Percentiles rank a stretch among this genome's conserved stretches.
Evolutionary conservation across 2,888 invertebrate species (phyloP).

Genomic region (Drosophila mulleri): DNA sequence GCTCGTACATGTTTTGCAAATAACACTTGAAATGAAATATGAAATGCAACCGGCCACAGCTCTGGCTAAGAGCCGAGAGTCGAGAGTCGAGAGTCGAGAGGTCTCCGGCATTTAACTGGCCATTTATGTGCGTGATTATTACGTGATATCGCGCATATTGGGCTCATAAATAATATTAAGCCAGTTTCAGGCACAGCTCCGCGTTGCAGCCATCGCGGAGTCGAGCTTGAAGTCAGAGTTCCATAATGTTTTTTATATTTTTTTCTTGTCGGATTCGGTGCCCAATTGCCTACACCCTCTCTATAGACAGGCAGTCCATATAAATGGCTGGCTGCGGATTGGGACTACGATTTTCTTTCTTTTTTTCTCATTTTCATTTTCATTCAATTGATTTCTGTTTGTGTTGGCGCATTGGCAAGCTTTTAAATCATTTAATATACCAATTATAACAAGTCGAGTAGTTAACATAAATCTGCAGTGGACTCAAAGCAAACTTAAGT

Average conservation of each 20-base stretch:
- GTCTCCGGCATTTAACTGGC: constrained; percentile 71
- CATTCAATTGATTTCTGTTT: constrained; percentile 75
- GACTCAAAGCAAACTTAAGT: constrained; percentile 69
- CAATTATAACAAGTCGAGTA: constrained; percentile 84
- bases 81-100: constrained; percentile 37
- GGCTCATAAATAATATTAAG: constrained; percentile 79
- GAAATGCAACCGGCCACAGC: constrained; percentile 68
- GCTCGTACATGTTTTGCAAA: constrained; percentile 73
- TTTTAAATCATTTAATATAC: constrained; percentile 85
- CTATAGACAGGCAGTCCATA: constrained; percentile 38
- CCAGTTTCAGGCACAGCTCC: constrained; percentile 57
- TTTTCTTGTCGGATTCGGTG: constrained; percentile 25
- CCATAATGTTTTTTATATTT: constrained; percentile 38
- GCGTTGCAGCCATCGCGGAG: constrained; percentile 9
- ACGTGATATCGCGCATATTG: constrained; percentile 77
- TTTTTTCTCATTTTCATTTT: constrained; percentile 14
- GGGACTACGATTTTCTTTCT: constrained; percentile 10
- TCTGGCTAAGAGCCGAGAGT: constrained; percentile 5
- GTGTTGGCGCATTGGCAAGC: constrained; percentile 75
- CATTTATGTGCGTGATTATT: constrained; percentile 81
- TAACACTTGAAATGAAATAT: constrained; percentile 76
- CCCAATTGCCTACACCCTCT: constrained; percentile 65
- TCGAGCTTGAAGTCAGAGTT: constrained; percentile 43
- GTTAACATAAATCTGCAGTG: constrained; percentile 83
- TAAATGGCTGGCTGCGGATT: constrained; percentile 50